phyloP scores from a whole-genome alignment of 2,888 invertebrate genomes.

The Thereva nobilitata region DNA sequence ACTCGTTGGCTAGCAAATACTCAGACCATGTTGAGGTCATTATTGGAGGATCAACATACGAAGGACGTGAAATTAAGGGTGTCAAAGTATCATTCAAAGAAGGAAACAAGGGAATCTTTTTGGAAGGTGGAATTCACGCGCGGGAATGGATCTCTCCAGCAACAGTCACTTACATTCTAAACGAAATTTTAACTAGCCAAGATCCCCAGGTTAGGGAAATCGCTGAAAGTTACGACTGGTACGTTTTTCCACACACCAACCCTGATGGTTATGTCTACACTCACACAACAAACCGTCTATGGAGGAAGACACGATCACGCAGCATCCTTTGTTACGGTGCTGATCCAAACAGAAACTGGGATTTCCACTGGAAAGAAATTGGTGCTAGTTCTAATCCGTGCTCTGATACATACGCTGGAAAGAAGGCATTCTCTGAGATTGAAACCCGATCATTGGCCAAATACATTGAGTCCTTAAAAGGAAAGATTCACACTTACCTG shows the following conservation, averaged over 20 bases:
- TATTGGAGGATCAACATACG: constrained; percentile 58
- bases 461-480: constrained; percentile 61
- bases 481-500: constrained; percentile 66
- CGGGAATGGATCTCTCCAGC: constrained; percentile 63
- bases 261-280: constrained; percentile 74
- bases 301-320: constrained; percentile 69
- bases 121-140: constrained; percentile 52
- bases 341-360: constrained; percentile 81
- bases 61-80: constrained; percentile 59
- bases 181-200: constrained; percentile 59
- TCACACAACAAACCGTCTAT: constrained; percentile 63
- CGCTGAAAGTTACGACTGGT: constrained; percentile 64
- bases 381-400: constrained; percentile 65
- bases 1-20: constrained; percentile 52
- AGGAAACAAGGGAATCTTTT: constrained; percentile 53
- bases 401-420: constrained; percentile 68
- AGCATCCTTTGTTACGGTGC: constrained; percentile 65
- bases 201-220: constrained; percentile 54
- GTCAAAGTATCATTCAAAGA: constrained; percentile 43
- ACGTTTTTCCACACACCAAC: constrained; percentile 70
- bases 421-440: constrained; percentile 70
- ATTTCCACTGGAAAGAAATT: constrained; percentile 66
- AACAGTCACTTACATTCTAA: constrained; percentile 60
- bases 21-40: constrained; percentile 58
- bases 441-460: constrained; percentile 64